Evolutionary conservation across 1,140 invertebrate species (phyloP).

Genomic region (Metopolophium dirhodum): DNA sequence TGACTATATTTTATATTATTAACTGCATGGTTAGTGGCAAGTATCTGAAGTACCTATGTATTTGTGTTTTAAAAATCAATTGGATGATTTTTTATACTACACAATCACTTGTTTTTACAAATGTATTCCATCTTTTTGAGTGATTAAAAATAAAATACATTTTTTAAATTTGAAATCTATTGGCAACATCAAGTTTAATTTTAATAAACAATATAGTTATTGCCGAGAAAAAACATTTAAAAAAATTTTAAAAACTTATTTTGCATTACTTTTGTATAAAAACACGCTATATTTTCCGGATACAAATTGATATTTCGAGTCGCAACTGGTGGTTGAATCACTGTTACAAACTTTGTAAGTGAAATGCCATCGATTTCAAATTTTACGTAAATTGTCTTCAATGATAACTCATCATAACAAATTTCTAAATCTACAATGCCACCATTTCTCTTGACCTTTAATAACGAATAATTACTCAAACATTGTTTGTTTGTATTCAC

Average conservation of each 20-base stretch:
- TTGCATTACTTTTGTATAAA: not conserved
- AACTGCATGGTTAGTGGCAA: not conserved
- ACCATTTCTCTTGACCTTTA: not conserved
- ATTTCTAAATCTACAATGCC: not conserved
- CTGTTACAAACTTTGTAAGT: not conserved
- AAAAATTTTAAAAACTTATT: not conserved
- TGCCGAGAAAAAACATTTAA: not conserved
- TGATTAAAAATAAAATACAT: not conserved
- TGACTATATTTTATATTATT: not conserved
- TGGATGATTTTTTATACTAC: not conserved
- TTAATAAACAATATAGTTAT: not conserved
- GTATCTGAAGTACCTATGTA: too few species aligned
- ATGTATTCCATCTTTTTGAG: too few species aligned
- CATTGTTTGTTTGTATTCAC: not conserved
- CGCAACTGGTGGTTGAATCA: not conserved
- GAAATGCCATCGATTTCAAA: not conserved
- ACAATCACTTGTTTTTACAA: not conserved
- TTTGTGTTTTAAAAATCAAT: not conserved
- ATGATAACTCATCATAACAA: not conserved
- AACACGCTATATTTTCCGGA: not conserved
- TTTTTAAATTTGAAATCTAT: not conserved
- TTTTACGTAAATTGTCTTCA: constrained; percentile 7
- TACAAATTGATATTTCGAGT: not conserved
- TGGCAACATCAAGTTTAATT: too few species aligned
- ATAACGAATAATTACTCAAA: not conserved